Evolutionary conservation across 2,888 invertebrate species (phyloP).

Genomic region (Blera fallax): DNA sequence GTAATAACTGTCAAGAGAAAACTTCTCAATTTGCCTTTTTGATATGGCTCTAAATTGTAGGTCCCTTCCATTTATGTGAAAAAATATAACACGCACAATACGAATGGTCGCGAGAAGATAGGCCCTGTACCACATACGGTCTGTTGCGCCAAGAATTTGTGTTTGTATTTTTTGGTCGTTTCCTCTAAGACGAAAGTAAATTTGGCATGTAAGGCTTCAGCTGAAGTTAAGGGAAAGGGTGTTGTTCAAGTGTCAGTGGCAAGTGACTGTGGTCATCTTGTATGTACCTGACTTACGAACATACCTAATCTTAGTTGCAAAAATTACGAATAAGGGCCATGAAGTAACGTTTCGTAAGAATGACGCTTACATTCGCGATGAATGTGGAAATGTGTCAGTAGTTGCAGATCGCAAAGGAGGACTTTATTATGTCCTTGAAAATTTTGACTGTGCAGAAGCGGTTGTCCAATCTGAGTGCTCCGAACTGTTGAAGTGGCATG

Average conservation of each 20-base stretch:
- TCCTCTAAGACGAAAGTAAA: background rate
- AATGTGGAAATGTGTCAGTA: slow-evolving; percentile 10
- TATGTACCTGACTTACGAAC: slow-evolving; percentile 40
- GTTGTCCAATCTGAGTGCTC: slow-evolving; percentile 55
- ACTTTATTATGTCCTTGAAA: slow-evolving; percentile 47
- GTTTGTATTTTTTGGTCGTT: too few relatives aligned
- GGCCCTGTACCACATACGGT: too few relatives aligned
- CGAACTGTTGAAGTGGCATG: slow-evolving; percentile 61
- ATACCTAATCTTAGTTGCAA: slow-evolving; percentile 49
- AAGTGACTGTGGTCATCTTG: slow-evolving; percentile 19
- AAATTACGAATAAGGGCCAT: slow-evolving; percentile 54
- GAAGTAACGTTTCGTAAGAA: slow-evolving; percentile 47
- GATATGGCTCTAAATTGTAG: too few relatives aligned
- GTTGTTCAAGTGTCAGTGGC: background rate
- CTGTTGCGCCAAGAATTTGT: too few relatives aligned
- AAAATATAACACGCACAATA: too few relatives aligned
- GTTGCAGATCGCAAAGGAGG: slow-evolving; percentile 48
- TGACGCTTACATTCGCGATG: slow-evolving; percentile 24
- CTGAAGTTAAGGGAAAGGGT: slow-evolving; percentile 9
- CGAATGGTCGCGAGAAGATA: too few relatives aligned
- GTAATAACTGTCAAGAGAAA: too few relatives aligned
- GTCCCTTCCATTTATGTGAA: too few relatives aligned
- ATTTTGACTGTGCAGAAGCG: slow-evolving; percentile 14
- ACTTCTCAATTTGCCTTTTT: too few relatives aligned
- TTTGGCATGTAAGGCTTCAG: slow-evolving; percentile 36